Conservation (phyloP, 1,140 invertebrate genomes). For the Pseudomyrmex flavicornis region DNA sequence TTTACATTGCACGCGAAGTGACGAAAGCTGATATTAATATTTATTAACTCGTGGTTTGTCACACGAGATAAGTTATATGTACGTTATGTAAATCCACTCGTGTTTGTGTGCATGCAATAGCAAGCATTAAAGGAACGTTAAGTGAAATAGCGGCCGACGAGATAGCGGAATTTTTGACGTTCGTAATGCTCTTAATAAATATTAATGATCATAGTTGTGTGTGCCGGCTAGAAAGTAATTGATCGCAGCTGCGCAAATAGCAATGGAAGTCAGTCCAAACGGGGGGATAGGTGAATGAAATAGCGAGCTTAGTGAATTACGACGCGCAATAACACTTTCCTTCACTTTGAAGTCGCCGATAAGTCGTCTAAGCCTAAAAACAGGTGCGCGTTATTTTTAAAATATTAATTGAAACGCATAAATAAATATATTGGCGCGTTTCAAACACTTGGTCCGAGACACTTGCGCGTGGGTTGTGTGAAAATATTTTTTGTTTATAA, state of each 20-base stretch:
- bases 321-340: neutral
- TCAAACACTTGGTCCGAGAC: neutral
- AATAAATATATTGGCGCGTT: neutral
- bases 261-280: neutral
- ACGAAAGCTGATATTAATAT: constrained; percentile 2
- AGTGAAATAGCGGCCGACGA: neutral
- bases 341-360: no score
- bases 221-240: constrained; percentile 16
- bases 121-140: neutral
- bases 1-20: neutral
- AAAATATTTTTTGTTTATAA: no score
- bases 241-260: constrained; percentile 24
- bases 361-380: no score
- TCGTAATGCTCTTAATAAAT: neutral
- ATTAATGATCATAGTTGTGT: constrained; percentile 11
- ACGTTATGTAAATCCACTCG: neutral
- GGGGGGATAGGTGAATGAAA: neutral
- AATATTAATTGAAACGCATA: neutral
- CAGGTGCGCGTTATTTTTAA: neutral
- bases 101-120: neutral
- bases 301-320: neutral
- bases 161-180: neutral
- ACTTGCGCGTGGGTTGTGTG: no score
- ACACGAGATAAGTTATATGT: neutral
- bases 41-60: neutral